These are phyloP conservation scores for Scolopax mira DNA, from an alignment of 2,113 vertebrate species.

Conservation along the genomic window DNA sequence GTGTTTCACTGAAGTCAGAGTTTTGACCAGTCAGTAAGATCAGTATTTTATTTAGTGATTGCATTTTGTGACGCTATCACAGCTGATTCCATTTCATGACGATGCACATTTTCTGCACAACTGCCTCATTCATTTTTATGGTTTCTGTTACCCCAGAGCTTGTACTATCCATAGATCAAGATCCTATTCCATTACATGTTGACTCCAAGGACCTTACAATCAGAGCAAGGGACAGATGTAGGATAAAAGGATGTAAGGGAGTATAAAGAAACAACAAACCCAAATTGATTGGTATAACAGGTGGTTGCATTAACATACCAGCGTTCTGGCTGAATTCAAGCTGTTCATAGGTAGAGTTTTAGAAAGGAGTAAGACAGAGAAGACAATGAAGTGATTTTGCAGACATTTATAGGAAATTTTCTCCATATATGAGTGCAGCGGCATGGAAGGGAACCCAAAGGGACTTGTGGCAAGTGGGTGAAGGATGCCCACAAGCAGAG, in stretches of 20 bases:
- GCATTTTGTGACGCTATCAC: background rate
- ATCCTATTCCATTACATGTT: background rate
- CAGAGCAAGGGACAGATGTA: background rate
- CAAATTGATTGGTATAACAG: constrained; percentile 23
- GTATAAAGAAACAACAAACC: background rate
- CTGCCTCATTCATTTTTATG: background rate
- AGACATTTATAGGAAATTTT: background rate
- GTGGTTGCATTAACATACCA: constrained; percentile 42
- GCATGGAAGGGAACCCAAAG: background rate
- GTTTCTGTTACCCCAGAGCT: background rate
- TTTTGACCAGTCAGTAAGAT: background rate
- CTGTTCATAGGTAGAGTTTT: background rate
- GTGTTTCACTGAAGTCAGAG: background rate
- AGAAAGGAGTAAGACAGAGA: background rate
- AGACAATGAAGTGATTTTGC: background rate
- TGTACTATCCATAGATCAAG: background rate
- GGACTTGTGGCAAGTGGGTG: background rate
- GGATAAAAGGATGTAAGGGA: background rate
- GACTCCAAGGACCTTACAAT: background rate
- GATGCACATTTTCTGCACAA: constrained; percentile 25
- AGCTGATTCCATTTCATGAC: constrained; percentile 40
- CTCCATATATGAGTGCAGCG: background rate
- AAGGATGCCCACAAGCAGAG: background rate
- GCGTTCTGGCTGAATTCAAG: background rate
- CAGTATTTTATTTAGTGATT: background rate